These are phyloP conservation scores for Balaenoptera acutorostrata DNA, from an alignment of 2,113 vertebrate species.

Conservation along the genomic window DNA sequence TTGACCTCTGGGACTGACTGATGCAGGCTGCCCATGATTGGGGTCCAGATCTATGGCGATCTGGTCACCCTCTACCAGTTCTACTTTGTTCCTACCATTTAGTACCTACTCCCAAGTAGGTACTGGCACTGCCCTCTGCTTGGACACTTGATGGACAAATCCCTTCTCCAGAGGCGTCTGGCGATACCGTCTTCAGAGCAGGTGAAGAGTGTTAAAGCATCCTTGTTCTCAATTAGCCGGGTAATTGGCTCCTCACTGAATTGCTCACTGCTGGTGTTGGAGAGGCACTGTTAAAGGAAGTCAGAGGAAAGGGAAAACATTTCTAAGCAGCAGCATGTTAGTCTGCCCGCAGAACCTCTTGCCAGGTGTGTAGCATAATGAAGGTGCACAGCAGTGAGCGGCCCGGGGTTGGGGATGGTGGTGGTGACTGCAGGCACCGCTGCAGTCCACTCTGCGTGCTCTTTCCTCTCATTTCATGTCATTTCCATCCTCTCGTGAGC, in stretches of 20 bases:
- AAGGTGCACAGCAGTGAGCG: rapidly evolving
- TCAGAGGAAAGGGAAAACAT: neutral
- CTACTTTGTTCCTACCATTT: neutral
- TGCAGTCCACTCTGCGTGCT: neutral
- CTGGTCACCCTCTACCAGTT: neutral
- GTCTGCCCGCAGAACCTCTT: neutral
- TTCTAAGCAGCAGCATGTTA: neutral
- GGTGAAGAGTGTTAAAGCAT: neutral
- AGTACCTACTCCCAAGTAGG: neutral
- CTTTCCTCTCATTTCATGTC: neutral
- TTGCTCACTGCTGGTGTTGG: neutral
- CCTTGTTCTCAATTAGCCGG: neutral
- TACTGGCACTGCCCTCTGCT: too few species aligned
- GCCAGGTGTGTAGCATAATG: rapidly evolving
- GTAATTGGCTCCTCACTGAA: neutral
- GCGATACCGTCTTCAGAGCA: neutral
- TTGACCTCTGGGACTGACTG: neutral
- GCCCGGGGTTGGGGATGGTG: rapidly evolving
- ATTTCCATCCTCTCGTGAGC: neutral
- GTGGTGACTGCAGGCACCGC: neutral
- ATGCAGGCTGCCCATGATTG: neutral
- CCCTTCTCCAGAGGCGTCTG: neutral
- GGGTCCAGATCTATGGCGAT: neutral
- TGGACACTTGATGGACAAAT: neutral
- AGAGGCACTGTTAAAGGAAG: neutral